phyloP scores from a whole-genome alignment of 1,140 invertebrate species.

The Papilio machaon region DNA sequence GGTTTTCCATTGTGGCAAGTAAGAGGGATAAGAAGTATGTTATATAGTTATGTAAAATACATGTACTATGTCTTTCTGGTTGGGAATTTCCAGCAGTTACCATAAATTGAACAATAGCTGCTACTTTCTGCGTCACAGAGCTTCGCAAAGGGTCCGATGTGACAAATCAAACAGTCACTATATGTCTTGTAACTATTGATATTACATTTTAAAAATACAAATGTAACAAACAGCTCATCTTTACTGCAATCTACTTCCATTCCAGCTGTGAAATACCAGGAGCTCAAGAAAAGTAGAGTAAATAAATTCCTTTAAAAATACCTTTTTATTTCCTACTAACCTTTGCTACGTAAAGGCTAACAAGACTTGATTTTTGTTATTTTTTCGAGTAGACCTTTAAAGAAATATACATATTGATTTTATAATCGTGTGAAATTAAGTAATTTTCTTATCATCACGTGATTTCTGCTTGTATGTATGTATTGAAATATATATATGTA shows the following conservation, averaged over 20 bases:
- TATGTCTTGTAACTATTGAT: background rate
- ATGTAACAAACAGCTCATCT: no score
- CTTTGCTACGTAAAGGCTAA: background rate
- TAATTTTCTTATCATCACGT: background rate
- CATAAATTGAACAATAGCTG: background rate
- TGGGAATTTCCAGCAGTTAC: constrained; percentile 1
- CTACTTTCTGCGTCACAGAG: background rate
- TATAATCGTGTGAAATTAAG: background rate
- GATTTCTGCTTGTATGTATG: constrained; percentile 11
- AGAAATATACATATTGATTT: background rate
- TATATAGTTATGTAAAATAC: background rate
- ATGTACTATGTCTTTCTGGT: background rate
- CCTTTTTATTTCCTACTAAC: background rate
- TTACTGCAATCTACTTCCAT: no score
- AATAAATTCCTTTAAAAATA: background rate
- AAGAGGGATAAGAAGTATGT: background rate
- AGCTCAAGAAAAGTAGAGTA: background rate
- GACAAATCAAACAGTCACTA: background rate
- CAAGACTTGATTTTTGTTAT: background rate
- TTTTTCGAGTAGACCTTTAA: background rate
- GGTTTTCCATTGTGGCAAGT: background rate
- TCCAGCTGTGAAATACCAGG: background rate
- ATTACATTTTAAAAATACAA: no score
- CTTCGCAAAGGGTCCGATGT: background rate
- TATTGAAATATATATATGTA: background rate